Base-by-base conservation (phyloP, 2,113 vertebrate species). In the Gasterosteus nipponicus region DNA sequence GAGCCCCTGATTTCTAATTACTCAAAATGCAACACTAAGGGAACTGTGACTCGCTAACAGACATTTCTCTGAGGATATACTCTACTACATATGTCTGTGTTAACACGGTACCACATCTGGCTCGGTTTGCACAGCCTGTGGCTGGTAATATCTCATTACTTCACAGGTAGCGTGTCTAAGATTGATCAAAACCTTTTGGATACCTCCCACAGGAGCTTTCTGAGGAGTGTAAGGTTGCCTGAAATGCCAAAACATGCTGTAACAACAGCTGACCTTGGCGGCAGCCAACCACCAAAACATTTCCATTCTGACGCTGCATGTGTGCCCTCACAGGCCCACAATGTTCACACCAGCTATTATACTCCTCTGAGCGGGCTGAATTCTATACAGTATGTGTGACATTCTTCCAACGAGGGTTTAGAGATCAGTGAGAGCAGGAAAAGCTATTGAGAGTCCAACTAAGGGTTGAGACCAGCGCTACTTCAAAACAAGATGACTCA, bases 1-100 rank as follows among this genome's bases (percentile, higher is more conserved):
- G 35, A n/a, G 26, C 7, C 44, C 54, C 72, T 76, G 35, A 65
- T 54, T 61, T 61, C 22, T 69, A 83, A 84, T 88, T 81, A 75
- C 35, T 72, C 44, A 18, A 19, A 47, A 61, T 18, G 22, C 10
- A 51, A 51, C n/a, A 42, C 51, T 12, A 35, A 41, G 33, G 65
- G 16, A 77, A 76, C 51, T 61, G 35, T 68, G 41, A 82, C 49
- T 80, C 33, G 56, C 77, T 82, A 75, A 80, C 49, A 89, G 77
- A 83, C 79, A 85, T 85, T 89, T 80, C 75, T 87, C 78, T 72
- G 16, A 66, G 54, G 82, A 61, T 72, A 73, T 39, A 78, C 57
- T 69, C 69, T 38, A 78, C 69, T 38, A 78, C 44, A 59, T 47
- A 41, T 62, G 51, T 62, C 73, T 81, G 75, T 78, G 71, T 69